Base-by-base conservation (phyloP, 2,797 vertebrate species). In the Urocyon cinereoargenteus region DNA sequence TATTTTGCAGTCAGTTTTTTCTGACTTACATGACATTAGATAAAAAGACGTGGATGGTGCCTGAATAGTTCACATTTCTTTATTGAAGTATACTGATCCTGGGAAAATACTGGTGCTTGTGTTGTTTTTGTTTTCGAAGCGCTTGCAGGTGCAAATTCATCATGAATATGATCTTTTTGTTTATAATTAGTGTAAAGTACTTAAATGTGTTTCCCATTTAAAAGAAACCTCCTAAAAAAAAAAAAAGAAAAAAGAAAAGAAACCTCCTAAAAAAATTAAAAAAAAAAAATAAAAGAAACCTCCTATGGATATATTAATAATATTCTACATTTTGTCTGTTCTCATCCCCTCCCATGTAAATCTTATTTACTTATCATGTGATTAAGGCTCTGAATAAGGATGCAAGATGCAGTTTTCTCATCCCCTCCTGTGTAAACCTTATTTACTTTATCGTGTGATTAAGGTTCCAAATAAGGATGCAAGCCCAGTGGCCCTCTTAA, bases 171-270 rank as follows among this genome's bases (percentile, higher is more conserved):
- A 87, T 90, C 36, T 45, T 86, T 90, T 93, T 72, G 34, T 90
- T 96, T 93, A 87, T 94, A 94, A 78, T 92, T 92, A 87, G 61
- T 85, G 24, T 81, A 85, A 90, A 77, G 18, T 83, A 31, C 68
- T 87, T 73, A 87, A 92, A 45, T 83, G 75, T 26, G 51, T 70
- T 90, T 85, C 12, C 64, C 78, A 24, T 51, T 96, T 93, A 82
- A 86, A 84, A n/a, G 49, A 85, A 88, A 36, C 86, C n/a, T 97
- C 24, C 55, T 7, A 22, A 40, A 40, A 40, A 40, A 40, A 40
- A 40, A 6, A 40, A 40, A 40, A 40, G 1, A 40, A 40, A 40
- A 40, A 40, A 40, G 6, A 40, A 40, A 40, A 40, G 40, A 40
- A 40, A 40, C 40, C 40, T 40, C 40, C 40, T 45, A 45, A 45